Conservation (phyloP, 2,888 invertebrate species). For the Vanessa cardui region DNA sequence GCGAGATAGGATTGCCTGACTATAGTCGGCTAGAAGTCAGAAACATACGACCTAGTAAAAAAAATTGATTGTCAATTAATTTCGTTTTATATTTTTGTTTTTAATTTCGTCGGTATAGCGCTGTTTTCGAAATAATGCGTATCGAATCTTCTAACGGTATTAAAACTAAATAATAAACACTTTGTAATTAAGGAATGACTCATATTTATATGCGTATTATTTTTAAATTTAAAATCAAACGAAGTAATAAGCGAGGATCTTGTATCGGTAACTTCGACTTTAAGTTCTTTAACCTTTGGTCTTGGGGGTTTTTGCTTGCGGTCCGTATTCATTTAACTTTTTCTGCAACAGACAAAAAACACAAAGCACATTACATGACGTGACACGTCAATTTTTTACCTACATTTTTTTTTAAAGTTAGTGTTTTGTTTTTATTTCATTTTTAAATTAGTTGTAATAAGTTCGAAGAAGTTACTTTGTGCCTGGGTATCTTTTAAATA, state of each 20-base stretch:
- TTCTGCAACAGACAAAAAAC: conserved; percentile 1
- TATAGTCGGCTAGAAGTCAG: too few species aligned
- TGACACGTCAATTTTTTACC: not conserved
- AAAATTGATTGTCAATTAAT: not conserved
- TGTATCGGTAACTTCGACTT: not conserved
- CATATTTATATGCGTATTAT: not conserved
- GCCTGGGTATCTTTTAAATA: not conserved
- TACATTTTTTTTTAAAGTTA: not conserved
- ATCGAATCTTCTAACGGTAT: not conserved
- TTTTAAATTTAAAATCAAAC: not conserved
- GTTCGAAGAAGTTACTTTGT: not conserved
- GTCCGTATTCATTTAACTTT: conserved; percentile 2
- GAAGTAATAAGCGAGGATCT: not conserved
- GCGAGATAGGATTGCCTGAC: too few species aligned
- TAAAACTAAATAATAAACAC: conserved; percentile 6
- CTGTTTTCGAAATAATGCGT: not conserved
- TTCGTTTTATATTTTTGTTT: too few species aligned
- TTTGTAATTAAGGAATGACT: conserved; percentile 2
- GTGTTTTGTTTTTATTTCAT: not conserved
- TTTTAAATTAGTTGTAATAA: conserved; percentile 2
- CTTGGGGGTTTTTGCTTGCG: conserved; percentile 16
- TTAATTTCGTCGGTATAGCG: too few species aligned
- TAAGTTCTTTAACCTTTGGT: conserved; percentile 27
- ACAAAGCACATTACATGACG: not conserved
- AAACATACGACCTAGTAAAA: too few species aligned